phyloP scores from a whole-genome alignment of 2,797 vertebrate genomes.

The Xiphorhynchus erythropygius region DNA sequence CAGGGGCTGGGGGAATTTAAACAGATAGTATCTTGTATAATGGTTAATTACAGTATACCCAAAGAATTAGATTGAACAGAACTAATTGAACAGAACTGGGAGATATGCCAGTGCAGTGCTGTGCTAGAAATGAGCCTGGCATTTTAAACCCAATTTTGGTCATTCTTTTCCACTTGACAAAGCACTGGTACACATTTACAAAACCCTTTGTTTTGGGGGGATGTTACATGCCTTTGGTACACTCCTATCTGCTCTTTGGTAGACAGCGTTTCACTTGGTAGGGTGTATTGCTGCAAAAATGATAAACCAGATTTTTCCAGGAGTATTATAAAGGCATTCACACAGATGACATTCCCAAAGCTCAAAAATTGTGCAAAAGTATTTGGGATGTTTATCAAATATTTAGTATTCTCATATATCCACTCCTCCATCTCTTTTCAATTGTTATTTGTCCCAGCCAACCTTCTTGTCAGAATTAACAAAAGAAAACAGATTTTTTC shows the following conservation, averaged over 20 bases:
- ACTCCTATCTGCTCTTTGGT: not conserved
- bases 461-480: not conserved
- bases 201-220: not conserved
- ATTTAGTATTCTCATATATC: not conserved
- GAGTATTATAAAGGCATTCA: not conserved
- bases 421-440: not conserved
- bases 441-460: not conserved
- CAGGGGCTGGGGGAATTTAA: too few relatives aligned
- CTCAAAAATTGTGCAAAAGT: not conserved
- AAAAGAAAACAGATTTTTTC: not conserved
- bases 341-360: not conserved
- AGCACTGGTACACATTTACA: not conserved
- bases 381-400: not conserved
- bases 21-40: too few relatives aligned
- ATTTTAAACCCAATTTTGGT: too few relatives aligned
- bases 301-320: not conserved
- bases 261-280: not conserved
- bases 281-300: not conserved
- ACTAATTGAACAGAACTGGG: too few relatives aligned
- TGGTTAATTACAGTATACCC: too few relatives aligned
- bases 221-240: not conserved
- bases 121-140: too few relatives aligned
- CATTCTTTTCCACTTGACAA: too few relatives aligned
- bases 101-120: too few relatives aligned
- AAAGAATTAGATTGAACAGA: too few relatives aligned